Base-by-base conservation (phyloP, 2,888 invertebrate genomes). In the Heliconius sara region DNA sequence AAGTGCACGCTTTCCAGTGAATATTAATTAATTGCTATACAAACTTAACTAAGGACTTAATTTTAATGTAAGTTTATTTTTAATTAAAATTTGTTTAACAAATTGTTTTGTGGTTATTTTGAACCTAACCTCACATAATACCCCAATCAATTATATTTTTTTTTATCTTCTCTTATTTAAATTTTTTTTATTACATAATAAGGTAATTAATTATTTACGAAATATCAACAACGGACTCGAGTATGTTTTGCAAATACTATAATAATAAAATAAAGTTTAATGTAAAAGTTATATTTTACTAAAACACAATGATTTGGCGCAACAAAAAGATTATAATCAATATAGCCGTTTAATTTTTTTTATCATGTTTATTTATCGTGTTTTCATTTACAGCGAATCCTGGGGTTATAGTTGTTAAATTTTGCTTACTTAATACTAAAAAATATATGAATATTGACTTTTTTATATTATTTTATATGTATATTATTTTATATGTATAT, bases 51-150 rank as follows among this genome's bases (percentile, higher is more conserved):
- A 47, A 34, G 65, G 77, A 78, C 52, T 78, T 47, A 47, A 66
- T 52, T 65, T 78, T 52, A 52, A 72, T 52, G 77, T 78, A 78
- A 78, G 77, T 78, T 72, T 39, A 25, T 34, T 16, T 67, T 72
- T 57, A 22, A 52, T 3, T 9, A 7, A 16, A 52, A 52, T 19
- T 52, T 19, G 47, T 0, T 43, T 13, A 13, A 43, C 4, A 13
- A 6, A 34, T 34, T 34, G 6, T 34, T 47, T 47, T 47, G 3
- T 16, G 4, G 4, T 47, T 47, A 52, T 52, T 22, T 52, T 22
- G 19, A 22, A 7, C 52, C 22, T 52, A 22, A 52, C 19, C 52
- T 52, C 22, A 52, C 52, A 52, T 52, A 52, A 19, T 6, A 39
- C 12, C 39, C 2, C 12, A 22, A 39, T 12, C n/a, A n/a, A 10